Base-by-base conservation (phyloP, 1,140 invertebrate genomes). In the Drosophila busckii region DNA sequence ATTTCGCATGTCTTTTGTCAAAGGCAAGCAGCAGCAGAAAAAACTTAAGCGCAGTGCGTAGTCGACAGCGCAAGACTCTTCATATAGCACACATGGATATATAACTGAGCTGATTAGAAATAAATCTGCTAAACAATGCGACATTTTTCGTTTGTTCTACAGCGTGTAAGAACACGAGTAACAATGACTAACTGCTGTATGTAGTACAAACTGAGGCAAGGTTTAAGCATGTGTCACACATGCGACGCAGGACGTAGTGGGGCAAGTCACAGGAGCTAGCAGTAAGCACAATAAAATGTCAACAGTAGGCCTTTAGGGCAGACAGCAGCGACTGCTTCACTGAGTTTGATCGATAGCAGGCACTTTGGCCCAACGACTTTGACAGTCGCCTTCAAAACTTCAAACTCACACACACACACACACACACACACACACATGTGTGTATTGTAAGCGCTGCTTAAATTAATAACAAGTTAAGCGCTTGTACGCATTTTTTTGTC, bases 391-490 rank as follows among this genome's bases (percentile, higher is more conserved):
- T 19, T 4, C 34, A 13, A 9, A 17, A 5, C 4, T 6, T 2
- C 4, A 2, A n/a, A 2, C 34, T 4, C 4, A 2, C 20, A 17
- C 19, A 1, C 2, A 17, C 2, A 1, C 3, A 2, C n/a, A 10
- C 10, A 4, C 13, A 4, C 22, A 23, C 22, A n/a, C 15, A 10
- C 40, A 38, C 34, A 40, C 23, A 45, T 46, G 52, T 7, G 9
- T 40, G 10, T 10, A 29, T 44, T 34, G 50, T 56, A 60, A 78
- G 34, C 44, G 53, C 58, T 32, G 48, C 32, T 40, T 67, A 82
- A 80, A 80, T 80, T 78, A 78, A 80, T 82, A 78, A 78, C 68
- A 63, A 80, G 58, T 44, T 68, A 63, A 53, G 46, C 45, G 80
- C 42, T 54, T 34, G 54, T 40, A 37, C 55, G 32, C 50, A 56